Percentiles rank a stretch among this genome's conserved stretches.
These are phyloP conservation scores for Eurosta solidaginis DNA, from an alignment of 1,140 invertebrate genomes.

Conservation along the genomic window DNA sequence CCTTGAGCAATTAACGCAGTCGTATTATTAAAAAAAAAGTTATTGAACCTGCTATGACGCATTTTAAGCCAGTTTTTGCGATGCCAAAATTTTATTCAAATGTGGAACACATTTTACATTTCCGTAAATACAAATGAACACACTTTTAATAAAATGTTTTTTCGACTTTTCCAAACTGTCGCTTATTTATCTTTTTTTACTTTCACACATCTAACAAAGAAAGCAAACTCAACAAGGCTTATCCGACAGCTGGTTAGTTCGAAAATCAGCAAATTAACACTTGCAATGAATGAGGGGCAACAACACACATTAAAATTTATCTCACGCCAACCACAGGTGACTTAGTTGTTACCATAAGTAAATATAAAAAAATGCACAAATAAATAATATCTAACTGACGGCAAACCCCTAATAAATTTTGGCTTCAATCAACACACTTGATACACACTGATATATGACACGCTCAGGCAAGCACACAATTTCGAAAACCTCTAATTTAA, in stretches of 20 bases:
- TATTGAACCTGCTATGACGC: not conserved
- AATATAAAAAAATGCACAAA: not conserved
- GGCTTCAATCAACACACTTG: not conserved
- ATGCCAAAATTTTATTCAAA: not conserved
- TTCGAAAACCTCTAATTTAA: conserved; percentile 28
- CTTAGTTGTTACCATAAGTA: not conserved
- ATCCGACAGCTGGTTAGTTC: not conserved
- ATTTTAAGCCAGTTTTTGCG: not conserved
- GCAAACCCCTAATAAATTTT: conserved; percentile 25
- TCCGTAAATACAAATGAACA: too few species aligned
- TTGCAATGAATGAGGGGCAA: not conserved
- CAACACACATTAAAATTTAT: not conserved
- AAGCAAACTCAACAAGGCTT: not conserved
- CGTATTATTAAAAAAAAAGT: not conserved
- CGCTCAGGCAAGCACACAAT: conserved; percentile 10
- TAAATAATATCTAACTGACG: too few species aligned
- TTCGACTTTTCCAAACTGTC: too few species aligned
- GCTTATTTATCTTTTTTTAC: not conserved
- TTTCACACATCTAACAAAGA: not conserved
- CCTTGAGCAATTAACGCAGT: not conserved
- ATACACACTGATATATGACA: not conserved
- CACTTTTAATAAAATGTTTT: too few species aligned
- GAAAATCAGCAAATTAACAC: conserved; percentile 14
- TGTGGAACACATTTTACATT: too few species aligned
- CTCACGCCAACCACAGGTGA: not conserved